phyloP scores from a whole-genome alignment of 1,140 invertebrate species.

The Limonius californicus region DNA sequence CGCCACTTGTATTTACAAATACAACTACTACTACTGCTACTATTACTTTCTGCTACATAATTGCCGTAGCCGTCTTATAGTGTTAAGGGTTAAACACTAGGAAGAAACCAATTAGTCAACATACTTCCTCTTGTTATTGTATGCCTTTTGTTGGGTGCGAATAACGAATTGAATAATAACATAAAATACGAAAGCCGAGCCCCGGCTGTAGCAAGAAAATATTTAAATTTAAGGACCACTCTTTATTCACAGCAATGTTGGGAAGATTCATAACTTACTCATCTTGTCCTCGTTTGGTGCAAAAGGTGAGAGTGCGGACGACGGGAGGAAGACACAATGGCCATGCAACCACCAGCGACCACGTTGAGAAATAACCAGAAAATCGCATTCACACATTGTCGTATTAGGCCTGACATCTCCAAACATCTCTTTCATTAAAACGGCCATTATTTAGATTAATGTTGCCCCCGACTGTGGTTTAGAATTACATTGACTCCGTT shows the following conservation, averaged over 20 bases:
- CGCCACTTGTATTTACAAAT: too few relatives aligned
- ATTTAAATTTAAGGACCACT: neutral
- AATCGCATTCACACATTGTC: slow-evolving; percentile 47
- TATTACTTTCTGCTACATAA: too few relatives aligned
- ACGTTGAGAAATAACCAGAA: slow-evolving; percentile 43
- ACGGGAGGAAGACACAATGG: neutral
- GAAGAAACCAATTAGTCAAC: too few relatives aligned
- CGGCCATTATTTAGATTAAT: slow-evolving; percentile 46
- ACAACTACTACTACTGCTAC: too few relatives aligned
- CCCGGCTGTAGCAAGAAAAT: neutral
- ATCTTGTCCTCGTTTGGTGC: neutral
- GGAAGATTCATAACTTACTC: neutral
- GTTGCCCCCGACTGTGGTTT: slow-evolving; percentile 44
- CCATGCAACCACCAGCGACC: slow-evolving; percentile 24
- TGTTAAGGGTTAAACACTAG: too few relatives aligned
- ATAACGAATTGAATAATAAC: too few relatives aligned
- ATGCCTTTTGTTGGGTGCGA: too few relatives aligned
- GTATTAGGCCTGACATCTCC: slow-evolving; percentile 46
- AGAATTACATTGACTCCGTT: slow-evolving; percentile 40
- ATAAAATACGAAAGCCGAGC: too few relatives aligned
- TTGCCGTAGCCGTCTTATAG: too few relatives aligned
- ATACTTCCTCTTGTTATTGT: too few relatives aligned
- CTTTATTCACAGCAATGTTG: slow-evolving; percentile 3
- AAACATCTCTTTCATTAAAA: slow-evolving; percentile 47
- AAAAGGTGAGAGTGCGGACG: neutral